Evolutionary conservation across 37 sponge, comb jelly and placozoan genomes (phyloP).

Genomic region (Halichondria panicea): DNA sequence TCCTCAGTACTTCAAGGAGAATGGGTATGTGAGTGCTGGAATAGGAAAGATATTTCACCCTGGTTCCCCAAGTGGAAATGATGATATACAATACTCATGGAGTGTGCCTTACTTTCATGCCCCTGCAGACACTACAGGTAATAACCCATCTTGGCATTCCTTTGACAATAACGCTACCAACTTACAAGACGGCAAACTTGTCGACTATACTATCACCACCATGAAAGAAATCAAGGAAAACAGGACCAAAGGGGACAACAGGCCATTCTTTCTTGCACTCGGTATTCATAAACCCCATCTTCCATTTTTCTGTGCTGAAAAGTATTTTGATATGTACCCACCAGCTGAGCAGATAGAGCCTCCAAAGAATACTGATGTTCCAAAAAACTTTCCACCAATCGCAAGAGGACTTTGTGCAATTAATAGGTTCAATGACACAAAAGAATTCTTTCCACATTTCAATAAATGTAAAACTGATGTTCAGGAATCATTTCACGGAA

Average conservation of each 20-base stretch:
- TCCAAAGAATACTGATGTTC: conserved; percentile 21
- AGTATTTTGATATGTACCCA: conserved; percentile 28
- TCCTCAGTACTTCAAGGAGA: conserved; percentile 59
- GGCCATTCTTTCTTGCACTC: conserved; percentile 32
- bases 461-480: background rate
- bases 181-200: conserved; percentile 38
- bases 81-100: conserved; percentile 37
- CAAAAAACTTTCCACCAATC: conserved; percentile 17
- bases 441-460: background rate
- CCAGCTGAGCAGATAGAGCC: conserved; percentile 11
- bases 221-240: conserved; percentile 9
- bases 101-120: conserved; percentile 25
- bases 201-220: conserved; percentile 21
- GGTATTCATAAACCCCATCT: conserved; percentile 36
- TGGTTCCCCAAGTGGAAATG: conserved; percentile 35
- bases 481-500: background rate
- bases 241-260: conserved; percentile 16
- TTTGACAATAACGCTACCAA: conserved; percentile 25
- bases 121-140: background rate
- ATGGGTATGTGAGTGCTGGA: conserved; percentile 41
- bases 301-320: conserved; percentile 11
- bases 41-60: conserved; percentile 62
- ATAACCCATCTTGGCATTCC: conserved; percentile 11
- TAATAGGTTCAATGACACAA: background rate
- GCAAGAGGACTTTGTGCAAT: conserved; percentile 19